Evolutionary conservation across 2,797 vertebrate species (phyloP).

Genomic region (Chloroceryle inda): DNA sequence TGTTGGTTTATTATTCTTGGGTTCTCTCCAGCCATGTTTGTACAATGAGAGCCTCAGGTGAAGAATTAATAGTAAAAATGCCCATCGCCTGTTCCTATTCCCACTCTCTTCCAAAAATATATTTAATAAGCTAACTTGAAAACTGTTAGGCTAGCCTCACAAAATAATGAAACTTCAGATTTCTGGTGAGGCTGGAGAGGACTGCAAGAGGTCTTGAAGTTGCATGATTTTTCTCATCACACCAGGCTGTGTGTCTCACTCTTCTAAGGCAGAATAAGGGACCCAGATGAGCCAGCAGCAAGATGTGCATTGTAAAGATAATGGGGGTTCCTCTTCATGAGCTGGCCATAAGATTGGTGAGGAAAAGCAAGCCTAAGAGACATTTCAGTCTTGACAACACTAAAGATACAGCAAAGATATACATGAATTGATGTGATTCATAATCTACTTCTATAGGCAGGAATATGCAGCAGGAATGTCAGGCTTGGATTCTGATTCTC

Average conservation of each 20-base stretch:
- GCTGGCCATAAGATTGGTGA: neutral
- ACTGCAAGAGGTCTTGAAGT: neutral
- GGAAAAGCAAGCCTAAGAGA: neutral
- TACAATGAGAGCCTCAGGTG: slow-evolving; percentile 18
- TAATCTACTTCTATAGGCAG: neutral
- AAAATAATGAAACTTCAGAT: neutral
- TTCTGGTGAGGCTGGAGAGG: neutral
- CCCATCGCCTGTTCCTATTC: neutral
- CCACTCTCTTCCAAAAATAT: slow-evolving; percentile 34
- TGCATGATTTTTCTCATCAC: neutral
- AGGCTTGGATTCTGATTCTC: neutral
- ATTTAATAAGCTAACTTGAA: slow-evolving; percentile 12
- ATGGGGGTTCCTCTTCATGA: neutral
- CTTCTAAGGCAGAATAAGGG: neutral
- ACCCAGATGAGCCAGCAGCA: rapidly evolving
- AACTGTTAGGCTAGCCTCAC: neutral
- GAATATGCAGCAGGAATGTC: rapidly evolving
- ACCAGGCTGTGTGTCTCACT: neutral
- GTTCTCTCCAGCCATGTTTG: slow-evolving; percentile 7
- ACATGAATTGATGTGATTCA: neutral
- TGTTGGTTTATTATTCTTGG: neutral
- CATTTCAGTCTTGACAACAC: neutral
- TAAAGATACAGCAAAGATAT: neutral
- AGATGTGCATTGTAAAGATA: neutral
- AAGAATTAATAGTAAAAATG: slow-evolving; percentile 46